phyloP scores from a whole-genome alignment of 1,140 invertebrate genomes.

The Saxidomus purpurata region DNA sequence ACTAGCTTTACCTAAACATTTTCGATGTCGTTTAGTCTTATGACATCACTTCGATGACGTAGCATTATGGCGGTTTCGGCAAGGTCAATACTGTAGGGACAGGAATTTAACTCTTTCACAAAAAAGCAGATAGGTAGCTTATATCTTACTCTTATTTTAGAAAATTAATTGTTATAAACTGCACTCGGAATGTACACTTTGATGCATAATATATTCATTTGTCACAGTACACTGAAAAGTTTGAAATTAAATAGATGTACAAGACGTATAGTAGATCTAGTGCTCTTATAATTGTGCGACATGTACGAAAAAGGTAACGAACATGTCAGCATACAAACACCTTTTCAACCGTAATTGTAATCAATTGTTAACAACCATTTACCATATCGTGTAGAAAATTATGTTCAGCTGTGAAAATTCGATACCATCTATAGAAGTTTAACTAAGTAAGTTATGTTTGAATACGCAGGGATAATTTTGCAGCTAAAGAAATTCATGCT shows the following conservation, averaged over 20 bases:
- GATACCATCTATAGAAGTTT: neutral
- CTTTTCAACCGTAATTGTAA: neutral
- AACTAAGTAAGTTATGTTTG: too few species aligned
- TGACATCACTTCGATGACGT: neutral
- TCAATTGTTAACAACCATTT: too few species aligned
- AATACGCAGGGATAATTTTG: neutral
- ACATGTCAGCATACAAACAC: neutral
- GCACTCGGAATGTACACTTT: too few species aligned
- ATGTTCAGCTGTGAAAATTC: neutral
- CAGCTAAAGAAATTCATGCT: neutral
- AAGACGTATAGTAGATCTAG: neutral
- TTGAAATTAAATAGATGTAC: neutral
- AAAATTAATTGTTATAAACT: too few species aligned
- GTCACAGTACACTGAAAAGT: neutral
- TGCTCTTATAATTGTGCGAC: neutral
- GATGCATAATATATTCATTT: neutral
- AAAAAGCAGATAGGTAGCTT: neutral
- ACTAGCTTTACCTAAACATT: neutral
- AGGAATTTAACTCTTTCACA: neutral
- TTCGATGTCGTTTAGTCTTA: neutral
- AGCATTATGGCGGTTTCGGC: neutral
- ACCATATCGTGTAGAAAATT: neutral
- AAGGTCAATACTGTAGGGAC: neutral
- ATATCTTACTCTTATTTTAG: neutral
- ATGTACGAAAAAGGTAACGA: conserved; percentile 26